Percentiles rank a stretch among this genome's conserved stretches.
Conservation (phyloP, 2,797 vertebrate genomes). For the Agapornis canus region DNA sequence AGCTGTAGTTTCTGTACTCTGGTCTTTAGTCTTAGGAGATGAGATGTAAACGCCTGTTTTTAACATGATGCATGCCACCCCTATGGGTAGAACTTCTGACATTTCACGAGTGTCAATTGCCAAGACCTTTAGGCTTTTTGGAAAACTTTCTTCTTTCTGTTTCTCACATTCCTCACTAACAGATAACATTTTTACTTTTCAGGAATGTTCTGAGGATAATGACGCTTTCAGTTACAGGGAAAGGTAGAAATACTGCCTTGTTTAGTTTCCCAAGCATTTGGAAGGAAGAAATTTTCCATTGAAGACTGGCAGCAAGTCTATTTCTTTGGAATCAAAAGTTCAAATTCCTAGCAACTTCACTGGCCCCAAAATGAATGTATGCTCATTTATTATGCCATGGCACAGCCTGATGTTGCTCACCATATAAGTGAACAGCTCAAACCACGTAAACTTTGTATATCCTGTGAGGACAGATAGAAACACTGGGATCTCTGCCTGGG, state of each 20-base stretch:
- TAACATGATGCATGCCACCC: not conserved
- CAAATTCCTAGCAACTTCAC: not conserved
- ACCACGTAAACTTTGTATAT: not conserved
- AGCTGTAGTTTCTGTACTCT: not conserved
- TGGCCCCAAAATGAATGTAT: not conserved
- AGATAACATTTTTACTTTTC: not conserved
- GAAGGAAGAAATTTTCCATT: not conserved
- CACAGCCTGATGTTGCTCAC: not conserved
- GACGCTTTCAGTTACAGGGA: not conserved
- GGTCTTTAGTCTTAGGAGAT: not conserved
- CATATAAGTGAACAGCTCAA: accelerated
- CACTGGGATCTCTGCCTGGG: not conserved
- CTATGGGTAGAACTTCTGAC: not conserved
- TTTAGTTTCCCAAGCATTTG: not conserved
- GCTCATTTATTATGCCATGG: not conserved
- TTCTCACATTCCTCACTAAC: not conserved
- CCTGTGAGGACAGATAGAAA: not conserved
- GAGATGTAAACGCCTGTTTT: not conserved
- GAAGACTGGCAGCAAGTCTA: not conserved
- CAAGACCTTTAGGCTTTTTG: not conserved
- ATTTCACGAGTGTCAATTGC: not conserved
- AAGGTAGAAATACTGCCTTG: not conserved
- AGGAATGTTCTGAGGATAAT: not conserved
- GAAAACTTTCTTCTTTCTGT: not conserved
- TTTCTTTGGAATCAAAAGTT: not conserved